These are phyloP conservation scores for Eciton burchellii DNA, from an alignment of 1,140 invertebrate genomes.

Conservation along the genomic window DNA sequence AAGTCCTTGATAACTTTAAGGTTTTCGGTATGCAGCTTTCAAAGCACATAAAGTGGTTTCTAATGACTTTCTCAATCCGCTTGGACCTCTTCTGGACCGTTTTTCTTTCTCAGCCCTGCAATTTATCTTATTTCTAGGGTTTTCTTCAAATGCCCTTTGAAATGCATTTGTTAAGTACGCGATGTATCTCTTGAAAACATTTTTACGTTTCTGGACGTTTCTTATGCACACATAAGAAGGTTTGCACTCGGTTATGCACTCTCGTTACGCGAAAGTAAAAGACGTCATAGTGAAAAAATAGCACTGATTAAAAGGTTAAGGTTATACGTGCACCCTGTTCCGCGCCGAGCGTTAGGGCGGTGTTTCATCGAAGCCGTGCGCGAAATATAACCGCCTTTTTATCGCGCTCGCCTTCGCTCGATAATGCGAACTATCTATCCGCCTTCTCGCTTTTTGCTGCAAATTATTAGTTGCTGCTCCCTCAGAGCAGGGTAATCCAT, in stretches of 20 bases:
- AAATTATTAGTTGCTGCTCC: not conserved
- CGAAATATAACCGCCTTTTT: conserved; percentile 17
- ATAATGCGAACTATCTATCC: conserved; percentile 10
- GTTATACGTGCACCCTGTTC: not conserved
- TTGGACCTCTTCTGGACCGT: not conserved
- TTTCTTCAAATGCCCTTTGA: no score
- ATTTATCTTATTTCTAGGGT: not conserved
- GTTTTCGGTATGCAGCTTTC: no score
- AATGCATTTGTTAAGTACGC: not conserved
- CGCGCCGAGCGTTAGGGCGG: not conserved
- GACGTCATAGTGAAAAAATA: not conserved
- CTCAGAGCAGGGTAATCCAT: not conserved
- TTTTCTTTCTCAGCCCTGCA: no score
- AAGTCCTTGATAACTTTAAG: no score
- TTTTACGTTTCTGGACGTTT: not conserved
- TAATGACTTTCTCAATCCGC: no score
- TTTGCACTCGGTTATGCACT: not conserved
- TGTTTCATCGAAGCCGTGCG: not conserved
- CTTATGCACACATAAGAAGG: no score
- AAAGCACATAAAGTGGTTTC: no score
- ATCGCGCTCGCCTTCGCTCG: conserved; percentile 1
- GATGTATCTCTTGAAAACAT: not conserved
- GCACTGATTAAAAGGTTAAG: conserved; percentile 23
- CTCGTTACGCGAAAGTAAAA: not conserved
- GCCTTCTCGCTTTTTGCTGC: not conserved